Conservation (phyloP, 2,888 invertebrate species). For the Zhuqinia jingwanae region DNA sequence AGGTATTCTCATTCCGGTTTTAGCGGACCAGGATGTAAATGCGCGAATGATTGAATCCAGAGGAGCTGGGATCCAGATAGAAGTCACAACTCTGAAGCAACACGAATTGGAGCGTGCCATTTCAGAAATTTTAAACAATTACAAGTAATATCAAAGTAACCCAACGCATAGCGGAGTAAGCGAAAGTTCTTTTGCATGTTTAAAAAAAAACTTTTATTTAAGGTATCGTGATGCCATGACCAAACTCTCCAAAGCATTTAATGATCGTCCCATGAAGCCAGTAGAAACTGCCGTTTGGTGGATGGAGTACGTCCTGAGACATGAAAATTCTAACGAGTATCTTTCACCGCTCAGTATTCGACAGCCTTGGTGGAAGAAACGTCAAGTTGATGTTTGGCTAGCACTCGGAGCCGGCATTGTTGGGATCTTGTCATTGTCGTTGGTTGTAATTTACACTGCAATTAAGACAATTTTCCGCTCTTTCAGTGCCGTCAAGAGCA, state of each 20-base stretch:
- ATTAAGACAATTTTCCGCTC: too few species aligned
- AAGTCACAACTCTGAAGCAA: constrained; percentile 69
- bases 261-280: constrained; percentile 59
- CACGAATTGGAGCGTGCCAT: constrained; percentile 70
- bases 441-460: neutral
- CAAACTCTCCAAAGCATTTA: constrained; percentile 40
- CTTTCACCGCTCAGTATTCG: neutral
- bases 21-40: constrained; percentile 77
- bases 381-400: constrained; percentile 56
- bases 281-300: constrained; percentile 56
- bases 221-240: constrained; percentile 51
- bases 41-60: constrained; percentile 52
- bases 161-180: too few species aligned
- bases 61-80: constrained; percentile 72
- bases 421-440: neutral
- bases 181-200: too few species aligned
- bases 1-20: constrained; percentile 65
- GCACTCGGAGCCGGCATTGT: neutral
- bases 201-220: neutral
- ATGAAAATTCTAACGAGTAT: constrained; percentile 37
- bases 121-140: constrained; percentile 58
- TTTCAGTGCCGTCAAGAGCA: too few species aligned
- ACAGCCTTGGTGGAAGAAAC: constrained; percentile 47
- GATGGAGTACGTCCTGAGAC: constrained; percentile 47
- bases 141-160: constrained; percentile 13